Base-by-base conservation (phyloP, 2,113 vertebrate genomes). In the Chloropsis hardwickii region DNA sequence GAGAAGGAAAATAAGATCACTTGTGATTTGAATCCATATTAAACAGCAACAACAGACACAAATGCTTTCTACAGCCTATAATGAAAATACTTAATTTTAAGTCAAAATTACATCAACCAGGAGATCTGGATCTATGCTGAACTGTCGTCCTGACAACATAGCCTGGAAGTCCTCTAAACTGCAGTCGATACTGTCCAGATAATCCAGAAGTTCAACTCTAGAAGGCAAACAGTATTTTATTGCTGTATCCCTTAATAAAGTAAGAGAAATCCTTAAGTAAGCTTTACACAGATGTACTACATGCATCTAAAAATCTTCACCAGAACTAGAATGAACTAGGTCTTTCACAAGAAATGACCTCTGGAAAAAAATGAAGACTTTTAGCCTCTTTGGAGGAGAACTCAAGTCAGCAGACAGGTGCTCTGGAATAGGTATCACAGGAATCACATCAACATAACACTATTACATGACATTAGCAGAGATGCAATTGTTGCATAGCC, bases 171-270 rank as follows among this genome's bases (percentile, higher is more conserved):
- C 99, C 96, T 99, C 99, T 97, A 99, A 98, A 97, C 98, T 99
- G 98, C 99, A 99, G 95, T 99, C 99, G 24, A 99, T 99, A 77
- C 99, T 99, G 97, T 99, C 99, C 95, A 99, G 98, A 93, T 99
- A 99, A 98, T 99, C 99, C 98, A 99, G 98, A 70, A 99, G 98
- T 95, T 99, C 99, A 94, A 99, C 97, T 97, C 99, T 99, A 96
- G 58, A 89, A 77, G 53, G 57, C 87, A 95, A 82, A 84, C n/a
- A 72, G 4, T 64, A 90, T 65, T 90, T 88, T 90, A 90, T 9
- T 91, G 66, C 47, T 62, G 8, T 39, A 74, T 57, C 12, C 72
- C 29, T 44, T 47, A 58, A 69, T 7, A 81, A 67, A 53, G 15
- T 47, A 65, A 70, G 28, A 90, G 11, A 86, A 92, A 80, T 39